A percentile compares a stretch with the other conserved stretches of the same genome.
phyloP scores from a whole-genome alignment of 2,797 vertebrate species.

The Hydrophis major region DNA sequence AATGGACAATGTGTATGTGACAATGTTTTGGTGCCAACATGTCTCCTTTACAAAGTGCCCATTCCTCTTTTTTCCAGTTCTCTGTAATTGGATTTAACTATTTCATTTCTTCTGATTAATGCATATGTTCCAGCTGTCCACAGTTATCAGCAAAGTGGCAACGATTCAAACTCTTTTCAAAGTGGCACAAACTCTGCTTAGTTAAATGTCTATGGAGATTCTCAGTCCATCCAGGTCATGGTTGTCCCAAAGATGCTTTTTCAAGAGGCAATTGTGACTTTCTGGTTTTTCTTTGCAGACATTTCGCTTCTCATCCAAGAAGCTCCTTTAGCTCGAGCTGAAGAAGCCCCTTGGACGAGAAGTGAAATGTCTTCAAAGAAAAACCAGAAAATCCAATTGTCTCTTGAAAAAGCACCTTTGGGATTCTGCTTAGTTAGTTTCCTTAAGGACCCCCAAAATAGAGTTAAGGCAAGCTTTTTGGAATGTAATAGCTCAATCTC shows the following conservation, averaged over 20 bases:
- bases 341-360: too few species aligned
- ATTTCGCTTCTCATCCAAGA: too few species aligned
- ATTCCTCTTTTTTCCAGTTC: not conserved
- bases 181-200: not conserved
- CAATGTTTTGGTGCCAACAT: not conserved
- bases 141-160: not conserved
- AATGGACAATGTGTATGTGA: not conserved
- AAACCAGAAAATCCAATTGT: too few species aligned
- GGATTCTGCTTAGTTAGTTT: not conserved
- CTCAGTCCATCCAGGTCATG: too few species aligned
- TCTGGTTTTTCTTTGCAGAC: too few species aligned
- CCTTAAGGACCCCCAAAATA: not conserved
- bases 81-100: not conserved
- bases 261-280: too few species aligned
- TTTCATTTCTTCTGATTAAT: not conserved
- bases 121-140: not conserved
- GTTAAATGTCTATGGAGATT: too few species aligned
- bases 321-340: too few species aligned
- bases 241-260: too few species aligned
- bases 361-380: too few species aligned
- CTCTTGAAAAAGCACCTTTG: too few species aligned
- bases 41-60: not conserved
- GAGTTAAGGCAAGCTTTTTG: not conserved
- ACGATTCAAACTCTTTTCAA: too few species aligned
- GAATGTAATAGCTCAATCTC: not conserved